Base-by-base conservation (phyloP, 2,113 vertebrate genomes). In the Carassius carassius region DNA sequence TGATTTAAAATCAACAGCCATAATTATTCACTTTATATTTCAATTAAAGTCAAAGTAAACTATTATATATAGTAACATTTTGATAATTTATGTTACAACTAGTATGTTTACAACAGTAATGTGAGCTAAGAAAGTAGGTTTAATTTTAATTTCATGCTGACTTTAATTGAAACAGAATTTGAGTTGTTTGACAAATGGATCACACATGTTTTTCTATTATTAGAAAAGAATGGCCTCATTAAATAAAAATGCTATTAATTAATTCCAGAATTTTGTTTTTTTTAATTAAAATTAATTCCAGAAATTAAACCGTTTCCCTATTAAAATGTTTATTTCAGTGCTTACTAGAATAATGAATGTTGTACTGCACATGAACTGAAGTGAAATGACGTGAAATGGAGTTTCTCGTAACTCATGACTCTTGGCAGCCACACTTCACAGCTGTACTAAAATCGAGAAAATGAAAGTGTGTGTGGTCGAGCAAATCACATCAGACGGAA, bases 361-460 rank as follows among this genome's bases (percentile, higher is more conserved):
- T 70, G 17, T 70, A 70, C 19, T 10, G 8, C 32, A 70, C 67
- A 35, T 69, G 23, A 67, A 17, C 63, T 67, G 14, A 32, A 67
- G 63, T 32, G 14, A 32, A 67, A 16, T 67, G 5, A 8, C 2
- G 1, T 70, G 32, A 19, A 70, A 37, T 44, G 3, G 4, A 54
- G 14, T 35, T 77, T 77, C 10, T 56, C 47, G 3, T 56, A 77
- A 77, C 75, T 37, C 54, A 1, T 78, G 76, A 78, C 54, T 60
- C 5, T 56, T 56, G 54, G 54, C 54, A 56, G 17, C 54, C 54
- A 56, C 17, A 56, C 74, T 56, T 77, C 0, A 21, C 76, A 41
- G 29, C 19, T 60, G 35, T 41, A 35, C 21, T 13, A 78, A 23
- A 78, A 78, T 16, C 6, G 21, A 60, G 56, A 23, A 78, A 78